Conservation (phyloP, 35 echinoderm and acorn worm genomes). For the Acanthaster planci region DNA sequence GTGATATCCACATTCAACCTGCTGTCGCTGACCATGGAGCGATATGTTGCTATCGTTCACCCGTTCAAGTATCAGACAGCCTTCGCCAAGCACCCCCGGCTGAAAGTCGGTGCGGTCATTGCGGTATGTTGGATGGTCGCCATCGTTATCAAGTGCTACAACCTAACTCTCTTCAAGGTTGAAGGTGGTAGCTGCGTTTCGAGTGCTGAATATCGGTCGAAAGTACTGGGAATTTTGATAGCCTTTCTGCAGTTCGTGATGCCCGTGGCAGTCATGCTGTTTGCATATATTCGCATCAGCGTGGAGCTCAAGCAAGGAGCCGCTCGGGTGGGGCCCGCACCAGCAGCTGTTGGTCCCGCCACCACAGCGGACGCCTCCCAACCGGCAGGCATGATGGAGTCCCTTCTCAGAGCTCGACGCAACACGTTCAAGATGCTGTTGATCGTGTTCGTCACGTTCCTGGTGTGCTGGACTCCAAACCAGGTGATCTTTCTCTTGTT, state of each 20-base stretch:
- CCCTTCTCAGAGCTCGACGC: too few relatives aligned
- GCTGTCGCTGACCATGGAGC: not conserved
- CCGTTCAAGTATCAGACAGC: too few relatives aligned
- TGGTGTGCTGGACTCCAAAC: too few relatives aligned
- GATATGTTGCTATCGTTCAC: not conserved
- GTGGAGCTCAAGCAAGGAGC: too few relatives aligned
- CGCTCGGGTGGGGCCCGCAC: not conserved
- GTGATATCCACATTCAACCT: slow-evolving; percentile 12
- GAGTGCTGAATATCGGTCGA: not conserved
- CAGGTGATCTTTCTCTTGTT: slow-evolving; percentile 19
- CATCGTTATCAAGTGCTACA: not conserved
- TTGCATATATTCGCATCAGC: too few relatives aligned
- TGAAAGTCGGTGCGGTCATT: not conserved
- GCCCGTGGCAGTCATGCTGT: too few relatives aligned
- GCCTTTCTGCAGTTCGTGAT: not conserved
- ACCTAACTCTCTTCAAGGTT: not conserved
- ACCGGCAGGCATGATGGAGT: too few relatives aligned
- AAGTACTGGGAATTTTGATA: not conserved
- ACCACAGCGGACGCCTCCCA: too few relatives aligned
- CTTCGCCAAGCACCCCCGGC: not conserved
- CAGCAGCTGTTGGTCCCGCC: not conserved
- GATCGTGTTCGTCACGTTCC: too few relatives aligned
- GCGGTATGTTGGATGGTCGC: not conserved
- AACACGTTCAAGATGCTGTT: too few relatives aligned
- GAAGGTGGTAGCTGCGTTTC: not conserved